Percentiles rank a stretch among this genome's conserved stretches.
Evolutionary conservation across 2,888 invertebrate genomes (phyloP).

Genomic region (Xiphydria camelus): DNA sequence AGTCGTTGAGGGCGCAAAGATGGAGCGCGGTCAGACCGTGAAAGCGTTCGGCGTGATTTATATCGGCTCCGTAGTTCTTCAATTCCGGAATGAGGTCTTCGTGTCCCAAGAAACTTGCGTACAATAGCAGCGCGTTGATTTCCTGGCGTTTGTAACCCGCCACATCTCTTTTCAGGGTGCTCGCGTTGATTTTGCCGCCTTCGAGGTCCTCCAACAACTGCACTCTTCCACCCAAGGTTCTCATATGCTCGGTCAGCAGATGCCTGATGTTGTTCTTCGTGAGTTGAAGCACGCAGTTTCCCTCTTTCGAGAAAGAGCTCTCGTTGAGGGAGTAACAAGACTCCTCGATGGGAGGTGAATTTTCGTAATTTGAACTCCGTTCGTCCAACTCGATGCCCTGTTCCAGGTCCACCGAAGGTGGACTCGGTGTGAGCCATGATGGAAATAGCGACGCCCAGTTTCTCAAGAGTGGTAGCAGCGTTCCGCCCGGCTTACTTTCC

Average conservation of each 20-base stretch:
- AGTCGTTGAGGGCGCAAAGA: slow-evolving; percentile 60
- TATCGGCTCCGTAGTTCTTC: slow-evolving; percentile 68
- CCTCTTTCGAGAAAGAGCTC: slow-evolving; percentile 45
- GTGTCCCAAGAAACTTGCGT: slow-evolving; percentile 78
- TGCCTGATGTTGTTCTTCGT: slow-evolving; percentile 70
- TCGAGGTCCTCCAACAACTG: slow-evolving; percentile 68
- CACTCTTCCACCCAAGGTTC: slow-evolving; percentile 69
- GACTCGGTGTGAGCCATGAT: slow-evolving; percentile 34
- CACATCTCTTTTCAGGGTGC: slow-evolving; percentile 62
- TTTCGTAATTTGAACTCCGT: slow-evolving; percentile 74
- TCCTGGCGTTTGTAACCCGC: slow-evolving; percentile 68
- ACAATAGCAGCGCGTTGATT: slow-evolving; percentile 74
- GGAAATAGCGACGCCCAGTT: slow-evolving; percentile 40
- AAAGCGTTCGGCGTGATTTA: slow-evolving; percentile 59
- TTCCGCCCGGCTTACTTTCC: slow-evolving; percentile 17
- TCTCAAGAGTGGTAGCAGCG: slow-evolving; percentile 25
- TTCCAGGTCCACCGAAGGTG: slow-evolving; percentile 21
- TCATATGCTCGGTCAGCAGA: slow-evolving; percentile 76
- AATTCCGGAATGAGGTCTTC: slow-evolving; percentile 73
- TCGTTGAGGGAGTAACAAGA: slow-evolving; percentile 59
- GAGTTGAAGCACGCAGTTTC: slow-evolving; percentile 62
- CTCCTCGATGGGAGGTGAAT: slow-evolving; percentile 77
- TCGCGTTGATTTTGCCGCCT: slow-evolving; percentile 70
- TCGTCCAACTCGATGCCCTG: slow-evolving; percentile 23
- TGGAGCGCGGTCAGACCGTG: slow-evolving; percentile 58